Conservation (phyloP, 2,888 invertebrate genomes). For the Andrena minutula region DNA sequence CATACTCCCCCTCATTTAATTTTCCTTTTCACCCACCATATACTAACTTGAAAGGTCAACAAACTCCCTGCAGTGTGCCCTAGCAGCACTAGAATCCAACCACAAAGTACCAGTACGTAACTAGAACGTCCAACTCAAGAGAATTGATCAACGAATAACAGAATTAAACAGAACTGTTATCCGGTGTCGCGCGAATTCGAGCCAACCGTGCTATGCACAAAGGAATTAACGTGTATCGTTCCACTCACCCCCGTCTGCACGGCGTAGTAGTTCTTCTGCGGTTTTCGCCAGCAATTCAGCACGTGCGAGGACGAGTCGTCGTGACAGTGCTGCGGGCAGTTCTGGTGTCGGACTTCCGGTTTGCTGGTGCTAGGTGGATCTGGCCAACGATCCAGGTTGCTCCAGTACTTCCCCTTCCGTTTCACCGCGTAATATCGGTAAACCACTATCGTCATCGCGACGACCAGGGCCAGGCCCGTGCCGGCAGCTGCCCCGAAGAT, state of each 20-base stretch:
- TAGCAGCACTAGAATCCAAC: too few species aligned
- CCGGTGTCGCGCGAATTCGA: neutral
- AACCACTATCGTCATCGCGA: constrained; percentile 89
- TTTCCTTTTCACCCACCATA: too few species aligned
- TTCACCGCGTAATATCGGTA: constrained; percentile 88
- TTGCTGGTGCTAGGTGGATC: constrained; percentile 70
- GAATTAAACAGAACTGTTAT: too few species aligned
- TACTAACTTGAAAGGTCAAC: too few species aligned
- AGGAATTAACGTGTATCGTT: neutral
- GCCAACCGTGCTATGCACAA: neutral
- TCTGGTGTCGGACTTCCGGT: constrained; percentile 37
- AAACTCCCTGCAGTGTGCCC: too few species aligned
- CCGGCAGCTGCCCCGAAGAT: constrained; percentile 89
- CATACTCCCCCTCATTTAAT: too few species aligned
- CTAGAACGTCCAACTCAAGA: too few species aligned
- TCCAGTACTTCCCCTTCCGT: constrained; percentile 88
- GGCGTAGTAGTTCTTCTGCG: constrained; percentile 76
- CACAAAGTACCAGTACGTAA: too few species aligned
- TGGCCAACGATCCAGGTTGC: constrained; percentile 86
- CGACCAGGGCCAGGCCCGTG: constrained; percentile 88
- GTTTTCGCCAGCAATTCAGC: constrained; percentile 76
- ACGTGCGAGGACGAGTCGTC: constrained; percentile 61
- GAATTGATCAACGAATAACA: too few species aligned
- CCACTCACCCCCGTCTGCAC: constrained; percentile 76
- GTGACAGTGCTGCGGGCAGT: constrained; percentile 56